Base-by-base conservation (phyloP, 1,140 invertebrate genomes). In the Trichonephila clavata region DNA sequence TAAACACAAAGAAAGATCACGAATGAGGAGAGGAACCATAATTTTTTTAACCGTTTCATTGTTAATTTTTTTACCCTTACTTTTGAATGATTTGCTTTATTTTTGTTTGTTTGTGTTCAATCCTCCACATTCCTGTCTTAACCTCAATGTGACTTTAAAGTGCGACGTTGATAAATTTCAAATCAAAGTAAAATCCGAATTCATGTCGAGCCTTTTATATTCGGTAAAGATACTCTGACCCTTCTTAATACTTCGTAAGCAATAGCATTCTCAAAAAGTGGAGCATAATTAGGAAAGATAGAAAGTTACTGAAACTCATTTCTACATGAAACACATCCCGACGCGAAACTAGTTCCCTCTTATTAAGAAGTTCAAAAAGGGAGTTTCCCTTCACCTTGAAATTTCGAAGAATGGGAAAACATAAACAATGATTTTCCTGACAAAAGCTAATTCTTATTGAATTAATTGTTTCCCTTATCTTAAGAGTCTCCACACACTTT, bases 301-400 rank as follows among this genome's bases (percentile, higher is more conserved):
- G 50, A 50, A 50, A 50, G 10, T 50, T 50, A 10, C 50, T 50
- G 50, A 50, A 50, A 50, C 50, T 50, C 10, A 50, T 50, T 10
- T 13, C 50, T 50, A 5, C 10, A 13, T 50, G 5, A 50, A 50
- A 50, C 50, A 50, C 1, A 7, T 50, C 6, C 10, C 50, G 50
- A 10, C 50, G 50, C 50, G 50, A 50, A 68, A 27, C 24, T 27
- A 24, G n/a, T 68, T n/a, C 57, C 32, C 71, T 7, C 27, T 5
- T 32, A 77, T 21, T 63, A 18, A 63, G 18, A 63, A 16, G 61
- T 21, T 63, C 61, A 1, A 63, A 1, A 39, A 32, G 71, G 71
- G 71, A 77, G 71, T 77, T 39, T 77, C 71, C 68, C 14, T 77
- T 77, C 71, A 77, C 71, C 71, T 77, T 77, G 71, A 77, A 32